Evolutionary conservation across 2,888 invertebrate genomes (phyloP), one percentile per base, ranked within the genome.

Genomic region (Patella pellucida): DNA sequence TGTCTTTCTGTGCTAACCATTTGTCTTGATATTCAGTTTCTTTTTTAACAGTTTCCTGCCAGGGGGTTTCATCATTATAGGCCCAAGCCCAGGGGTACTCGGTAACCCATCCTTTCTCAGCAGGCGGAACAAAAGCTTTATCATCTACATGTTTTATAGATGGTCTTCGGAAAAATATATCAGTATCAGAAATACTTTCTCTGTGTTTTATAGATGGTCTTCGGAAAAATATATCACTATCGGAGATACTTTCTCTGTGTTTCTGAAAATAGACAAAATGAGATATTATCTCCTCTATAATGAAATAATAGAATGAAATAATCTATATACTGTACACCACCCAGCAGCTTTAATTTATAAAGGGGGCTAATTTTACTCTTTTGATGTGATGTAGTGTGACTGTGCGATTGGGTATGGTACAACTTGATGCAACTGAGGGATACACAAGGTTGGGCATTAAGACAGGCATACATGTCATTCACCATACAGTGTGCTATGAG

Each of bases 81-180:
- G 79, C 79, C 79, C 79, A 79, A 51, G 79, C 79, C 76, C 78
- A 79, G 23, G 79, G 78, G 52, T 70, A 79, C 50, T 78, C 74
- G 19, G 54, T 68, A 67, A 78, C 76, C 79, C 79, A 79, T 16
- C 69, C 74, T 27, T 77, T 76, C 41, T 79, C 76, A 15, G 67
- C 75, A 14, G 78, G 78, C n/a, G 79, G 79, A 52, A 76, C 74
- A 69, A 68, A 52, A 69, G 78, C 72, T 15, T 69, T 73, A 16
- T 70, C 70, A 15, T 69, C 71, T 15, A 56, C 51, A 19, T 76
- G 76, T 4, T 73, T 50, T 41, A 41, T 41, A 31, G 75, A 74
- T 23, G 79, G 77, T 54, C 70, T 74, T 19, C 70, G 70, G 54
- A 76, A 73, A 67, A 77, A 79, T 16, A 68, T 71, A 70, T 73